Conservation (phyloP, 1,140 invertebrate species). For the Pseudomyrmex flavicornis region DNA sequence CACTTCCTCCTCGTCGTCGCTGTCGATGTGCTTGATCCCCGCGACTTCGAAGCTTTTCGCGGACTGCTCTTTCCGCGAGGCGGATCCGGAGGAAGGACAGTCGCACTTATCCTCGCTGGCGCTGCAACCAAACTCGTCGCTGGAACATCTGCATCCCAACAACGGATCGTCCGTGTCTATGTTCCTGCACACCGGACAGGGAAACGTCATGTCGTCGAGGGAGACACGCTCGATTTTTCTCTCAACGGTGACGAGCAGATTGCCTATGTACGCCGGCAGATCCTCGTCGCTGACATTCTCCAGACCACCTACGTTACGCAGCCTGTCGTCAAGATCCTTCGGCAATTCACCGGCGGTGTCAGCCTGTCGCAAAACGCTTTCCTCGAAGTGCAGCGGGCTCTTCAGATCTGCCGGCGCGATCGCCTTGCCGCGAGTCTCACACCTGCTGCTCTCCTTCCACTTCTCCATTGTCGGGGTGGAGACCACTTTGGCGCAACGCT, state of each 20-base stretch:
- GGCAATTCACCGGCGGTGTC: not conserved
- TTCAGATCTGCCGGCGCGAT: constrained; percentile 62
- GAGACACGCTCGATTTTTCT: constrained; percentile 89
- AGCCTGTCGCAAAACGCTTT: constrained; percentile 20
- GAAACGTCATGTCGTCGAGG: constrained; percentile 88
- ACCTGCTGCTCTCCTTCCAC: constrained; percentile 72
- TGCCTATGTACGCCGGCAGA: constrained; percentile 87
- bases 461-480: constrained; percentile 70
- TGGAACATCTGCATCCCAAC: constrained; percentile 81
- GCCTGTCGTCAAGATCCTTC: constrained; percentile 62
- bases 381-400: constrained; percentile 69
- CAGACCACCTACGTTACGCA: constrained; percentile 53
- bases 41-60: constrained; percentile 87
- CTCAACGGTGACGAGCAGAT: constrained; percentile 88
- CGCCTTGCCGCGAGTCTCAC: constrained; percentile 65
- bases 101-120: constrained; percentile 72
- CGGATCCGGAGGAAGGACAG: constrained; percentile 58
- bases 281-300: constrained; percentile 83
- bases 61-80: constrained; percentile 77
- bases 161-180: constrained; percentile 84
- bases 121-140: constrained; percentile 75
- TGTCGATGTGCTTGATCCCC: constrained; percentile 90
- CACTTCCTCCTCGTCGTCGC: constrained; percentile 88
- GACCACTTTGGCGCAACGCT: constrained; percentile 70
- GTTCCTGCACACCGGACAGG: constrained; percentile 86